Base-by-base conservation (phyloP, 37 sponge, comb jelly and placozoan species). In the Corticium candelabrum region DNA sequence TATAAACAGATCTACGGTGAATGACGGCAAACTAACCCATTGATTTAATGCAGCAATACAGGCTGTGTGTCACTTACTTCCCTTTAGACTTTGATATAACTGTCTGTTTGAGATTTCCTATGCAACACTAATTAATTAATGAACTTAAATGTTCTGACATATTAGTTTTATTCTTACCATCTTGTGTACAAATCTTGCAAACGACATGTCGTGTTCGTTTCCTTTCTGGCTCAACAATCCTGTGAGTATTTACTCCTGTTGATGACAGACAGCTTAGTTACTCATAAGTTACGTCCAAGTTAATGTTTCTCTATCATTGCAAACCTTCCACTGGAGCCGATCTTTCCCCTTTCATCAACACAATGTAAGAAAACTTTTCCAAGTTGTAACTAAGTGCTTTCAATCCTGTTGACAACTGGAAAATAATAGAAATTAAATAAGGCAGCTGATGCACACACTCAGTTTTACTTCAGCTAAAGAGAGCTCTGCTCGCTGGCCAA, bases 401-500 rank as follows among this genome's bases (percentile, higher is more conserved):
- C 74, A 84, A 37, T 37, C 27, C 41, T 2, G 79, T 75, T 4
- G 74, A 29, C 35, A 35, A 74, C 87, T 86, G 50, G 1, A 77
- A 2, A 39, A 2, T 37, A n/a, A n/a, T n/a, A n/a, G n/a, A n/a
- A n/a, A n/a, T n/a, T n/a, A n/a, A n/a, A n/a, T n/a, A n/a, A n/a
- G n/a, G n/a, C n/a, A n/a, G n/a, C n/a, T n/a, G n/a, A n/a, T n/a
- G n/a, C n/a, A n/a, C 38, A 72, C 11, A 36, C 29, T 72, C 21
- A 3, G 74, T 37, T 70, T 81, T 21, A 88, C 93, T 82, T 94
- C 78, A 15, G 70, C 37, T 7, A 76, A n/a, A 2, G 92, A 83
- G 2, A 94, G 82, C 34, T 83, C 77, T 0, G 78, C 84, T 75
- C 87, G 83, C 77, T 94, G 96, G 41, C 76, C 93, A 86, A 94